Conservation (phyloP, 2,797 vertebrate genomes). For the Betta splendens region DNA sequence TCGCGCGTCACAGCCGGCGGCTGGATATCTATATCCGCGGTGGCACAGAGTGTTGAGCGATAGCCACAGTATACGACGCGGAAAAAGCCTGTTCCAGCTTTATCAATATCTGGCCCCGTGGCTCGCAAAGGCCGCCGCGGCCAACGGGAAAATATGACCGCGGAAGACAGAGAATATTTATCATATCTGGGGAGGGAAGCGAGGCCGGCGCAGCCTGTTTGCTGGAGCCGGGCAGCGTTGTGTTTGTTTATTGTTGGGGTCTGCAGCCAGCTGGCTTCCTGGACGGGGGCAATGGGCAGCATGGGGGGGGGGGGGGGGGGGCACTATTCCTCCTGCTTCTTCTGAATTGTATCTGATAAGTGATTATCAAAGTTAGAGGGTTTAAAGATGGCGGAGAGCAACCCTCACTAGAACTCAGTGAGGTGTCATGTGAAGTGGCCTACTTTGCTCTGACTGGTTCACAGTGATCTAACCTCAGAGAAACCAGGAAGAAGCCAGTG, state of each 20-base stretch:
- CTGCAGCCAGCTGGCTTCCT: conserved; percentile 68
- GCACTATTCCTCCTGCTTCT: conserved; percentile 27
- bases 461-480: conserved; percentile 2
- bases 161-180: conserved; percentile 63
- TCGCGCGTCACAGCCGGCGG: conserved; percentile 54
- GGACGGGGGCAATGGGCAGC: conserved; percentile 62
- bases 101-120: conserved; percentile 68
- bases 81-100: conserved; percentile 68
- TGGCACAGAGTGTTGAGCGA: conserved; percentile 56
- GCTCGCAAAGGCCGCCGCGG: conserved; percentile 50
- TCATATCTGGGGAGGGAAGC: conserved; percentile 59
- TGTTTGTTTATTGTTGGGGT: conserved; percentile 75
- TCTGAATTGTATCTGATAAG: not conserved
- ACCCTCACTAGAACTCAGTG: not conserved
- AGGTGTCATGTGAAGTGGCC: not conserved
- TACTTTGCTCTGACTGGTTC: conserved; percentile 7
- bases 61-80: conserved; percentile 64
- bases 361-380: not conserved
- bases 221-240: conserved; percentile 65
- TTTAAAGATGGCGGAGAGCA: too few relatives aligned
- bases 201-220: conserved; percentile 68
- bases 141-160: conserved; percentile 59
- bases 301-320: conserved; percentile 39
- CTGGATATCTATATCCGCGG: conserved; percentile 65
- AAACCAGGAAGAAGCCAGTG: conserved; percentile 10